Evolutionary conservation across 2,888 invertebrate genomes (phyloP).

Genomic region (Lycocerus yunnanus): DNA sequence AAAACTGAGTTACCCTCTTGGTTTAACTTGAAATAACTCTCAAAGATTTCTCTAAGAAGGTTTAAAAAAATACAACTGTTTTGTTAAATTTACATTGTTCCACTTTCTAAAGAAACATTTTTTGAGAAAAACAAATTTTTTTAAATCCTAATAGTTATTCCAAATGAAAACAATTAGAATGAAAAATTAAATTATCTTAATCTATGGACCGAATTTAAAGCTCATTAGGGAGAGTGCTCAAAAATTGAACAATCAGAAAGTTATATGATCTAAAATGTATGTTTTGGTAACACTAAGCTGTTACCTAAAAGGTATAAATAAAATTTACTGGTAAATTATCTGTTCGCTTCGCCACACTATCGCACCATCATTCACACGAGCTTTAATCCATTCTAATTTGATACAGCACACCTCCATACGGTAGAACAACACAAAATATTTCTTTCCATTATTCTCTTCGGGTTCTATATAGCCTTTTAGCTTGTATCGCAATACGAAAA

Average conservation of each 20-base stretch:
- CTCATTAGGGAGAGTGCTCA: background rate
- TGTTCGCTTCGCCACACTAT: conserved; percentile 1
- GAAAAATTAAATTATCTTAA: background rate
- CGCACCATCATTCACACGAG: background rate
- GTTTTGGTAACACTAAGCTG: background rate
- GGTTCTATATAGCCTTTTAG: background rate
- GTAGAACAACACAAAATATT: background rate
- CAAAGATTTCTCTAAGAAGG: too few relatives aligned
- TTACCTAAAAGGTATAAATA: background rate
- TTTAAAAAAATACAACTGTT: too few relatives aligned
- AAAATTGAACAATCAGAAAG: background rate
- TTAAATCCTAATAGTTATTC: too few relatives aligned
- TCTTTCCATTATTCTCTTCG: background rate
- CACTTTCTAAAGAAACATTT: too few relatives aligned
- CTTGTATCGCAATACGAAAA: background rate
- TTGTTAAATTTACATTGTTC: too few relatives aligned
- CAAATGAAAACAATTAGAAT: background rate
- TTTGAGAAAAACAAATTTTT: too few relatives aligned
- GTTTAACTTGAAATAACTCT: too few relatives aligned
- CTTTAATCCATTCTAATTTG: conserved; percentile 4
- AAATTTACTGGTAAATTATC: conserved; percentile 3
- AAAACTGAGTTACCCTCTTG: too few relatives aligned
- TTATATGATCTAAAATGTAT: background rate
- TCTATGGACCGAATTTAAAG: background rate
- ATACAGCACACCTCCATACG: background rate